Conservation (phyloP, 2,888 invertebrate genomes). For the Acholoe squamosa region DNA sequence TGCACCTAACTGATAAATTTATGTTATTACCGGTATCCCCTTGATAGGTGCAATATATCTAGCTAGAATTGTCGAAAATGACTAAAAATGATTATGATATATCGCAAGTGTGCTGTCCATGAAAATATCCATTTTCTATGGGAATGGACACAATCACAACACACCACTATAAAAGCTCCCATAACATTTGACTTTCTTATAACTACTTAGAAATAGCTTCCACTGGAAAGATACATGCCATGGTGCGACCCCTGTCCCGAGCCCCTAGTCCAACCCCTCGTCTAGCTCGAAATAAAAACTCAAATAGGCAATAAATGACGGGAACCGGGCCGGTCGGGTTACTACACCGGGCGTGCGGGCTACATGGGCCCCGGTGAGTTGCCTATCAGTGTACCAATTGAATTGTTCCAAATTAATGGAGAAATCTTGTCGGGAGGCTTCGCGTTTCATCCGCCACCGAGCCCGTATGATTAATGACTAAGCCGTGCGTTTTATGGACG, state of each 20-base stretch:
- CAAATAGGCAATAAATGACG: conserved; percentile 41
- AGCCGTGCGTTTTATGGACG: background rate
- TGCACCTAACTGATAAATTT: no score
- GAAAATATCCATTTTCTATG: no score
- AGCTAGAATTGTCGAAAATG: no score
- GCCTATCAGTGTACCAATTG: background rate
- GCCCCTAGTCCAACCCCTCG: no score
- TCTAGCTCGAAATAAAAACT: conserved; percentile 7
- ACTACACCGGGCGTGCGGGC: background rate
- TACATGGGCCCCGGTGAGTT: background rate
- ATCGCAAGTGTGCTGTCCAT: no score
- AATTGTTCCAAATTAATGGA: conserved; percentile 55
- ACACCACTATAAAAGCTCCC: no score
- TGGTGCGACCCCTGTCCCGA: background rate
- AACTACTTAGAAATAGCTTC: no score
- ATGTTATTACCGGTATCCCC: no score
- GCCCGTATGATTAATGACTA: conserved; percentile 52
- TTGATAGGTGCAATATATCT: no score
- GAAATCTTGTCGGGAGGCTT: conserved; percentile 48
- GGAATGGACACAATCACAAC: no score
- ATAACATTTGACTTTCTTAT: no score
- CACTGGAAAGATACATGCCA: background rate
- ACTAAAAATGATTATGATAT: no score
- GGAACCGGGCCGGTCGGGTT: background rate
- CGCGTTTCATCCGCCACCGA: conserved; percentile 17